Conservation (phyloP, 2,888 invertebrate species). For the Drosophila stalkeri region DNA sequence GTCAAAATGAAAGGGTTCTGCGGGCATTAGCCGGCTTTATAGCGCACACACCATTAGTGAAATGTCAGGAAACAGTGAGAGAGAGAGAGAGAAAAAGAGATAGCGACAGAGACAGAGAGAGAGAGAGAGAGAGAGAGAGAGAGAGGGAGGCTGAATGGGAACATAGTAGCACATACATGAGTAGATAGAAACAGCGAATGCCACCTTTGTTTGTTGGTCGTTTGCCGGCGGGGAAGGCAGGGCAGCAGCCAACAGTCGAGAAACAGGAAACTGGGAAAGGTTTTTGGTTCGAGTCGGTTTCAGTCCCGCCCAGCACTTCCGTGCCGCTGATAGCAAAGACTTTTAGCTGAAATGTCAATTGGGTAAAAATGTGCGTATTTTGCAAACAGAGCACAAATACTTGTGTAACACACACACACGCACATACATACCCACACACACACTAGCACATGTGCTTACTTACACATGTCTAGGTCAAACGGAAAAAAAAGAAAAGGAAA, state of each 20-base stretch:
- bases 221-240: conserved; percentile 37
- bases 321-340: conserved; percentile 42
- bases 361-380: conserved; percentile 68
- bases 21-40: conserved; percentile 65
- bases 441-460: conserved; percentile 16
- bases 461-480: conserved; percentile 21
- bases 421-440: conserved; percentile 15
- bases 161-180: conserved; percentile 25
- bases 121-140: background rate
- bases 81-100: background rate
- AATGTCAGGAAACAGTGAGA: conserved; percentile 42
- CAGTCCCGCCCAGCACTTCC: conserved; percentile 51
- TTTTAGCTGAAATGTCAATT: conserved; percentile 67
- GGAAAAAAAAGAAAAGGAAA: conserved; percentile 15
- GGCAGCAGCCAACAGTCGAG: conserved; percentile 9
- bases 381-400: conserved; percentile 61
- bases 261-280: conserved; percentile 20
- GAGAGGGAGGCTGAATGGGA: background rate
- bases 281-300: conserved; percentile 9
- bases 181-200: conserved; percentile 30
- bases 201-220: conserved; percentile 55
- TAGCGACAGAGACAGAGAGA: background rate
- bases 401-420: conserved; percentile 33
- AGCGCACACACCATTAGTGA: conserved; percentile 64
- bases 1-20: conserved; percentile 49